A percentile compares a stretch with the other conserved stretches of the same genome.
phyloP scores from a whole-genome alignment of 2,113 vertebrate genomes.

The Halichoeres trimaculatus region DNA sequence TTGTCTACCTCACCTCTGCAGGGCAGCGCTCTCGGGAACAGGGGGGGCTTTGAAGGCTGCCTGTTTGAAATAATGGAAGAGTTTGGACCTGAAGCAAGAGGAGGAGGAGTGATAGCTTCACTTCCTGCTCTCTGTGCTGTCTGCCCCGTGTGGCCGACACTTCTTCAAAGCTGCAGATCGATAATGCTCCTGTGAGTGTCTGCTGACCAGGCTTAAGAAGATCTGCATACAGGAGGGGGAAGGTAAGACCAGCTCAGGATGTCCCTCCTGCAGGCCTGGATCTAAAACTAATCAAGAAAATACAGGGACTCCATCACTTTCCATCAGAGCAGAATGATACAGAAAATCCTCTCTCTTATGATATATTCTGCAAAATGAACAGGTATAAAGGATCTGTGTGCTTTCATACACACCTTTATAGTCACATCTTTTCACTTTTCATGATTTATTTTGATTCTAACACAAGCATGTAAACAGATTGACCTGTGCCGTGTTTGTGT shows the following conservation, averaged over 20 bases:
- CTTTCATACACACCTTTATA: too few species aligned
- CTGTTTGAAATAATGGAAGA: slow-evolving; percentile 56
- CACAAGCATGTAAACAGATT: too few species aligned
- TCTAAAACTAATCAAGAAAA: too few species aligned
- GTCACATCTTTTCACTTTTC: too few species aligned
- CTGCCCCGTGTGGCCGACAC: slow-evolving; percentile 38
- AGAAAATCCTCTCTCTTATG: too few species aligned
- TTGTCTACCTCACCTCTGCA: slow-evolving; percentile 41
- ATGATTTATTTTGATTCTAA: too few species aligned
- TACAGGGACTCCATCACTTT: too few species aligned
- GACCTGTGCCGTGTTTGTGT: too few species aligned
- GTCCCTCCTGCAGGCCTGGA: not conserved
- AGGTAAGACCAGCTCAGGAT: slow-evolving; percentile 11
- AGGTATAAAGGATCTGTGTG: too few species aligned
- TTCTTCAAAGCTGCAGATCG: slow-evolving; percentile 55
- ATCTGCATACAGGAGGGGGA: slow-evolving; percentile 11
- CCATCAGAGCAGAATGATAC: too few species aligned
- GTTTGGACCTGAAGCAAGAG: slow-evolving; percentile 26
- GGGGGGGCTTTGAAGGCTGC: slow-evolving; percentile 27
- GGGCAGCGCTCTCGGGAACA: slow-evolving; percentile 27
- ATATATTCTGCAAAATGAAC: too few species aligned
- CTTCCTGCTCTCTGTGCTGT: slow-evolving; percentile 32
- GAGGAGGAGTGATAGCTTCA: slow-evolving; percentile 17
- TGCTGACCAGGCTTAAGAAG: slow-evolving; percentile 25
- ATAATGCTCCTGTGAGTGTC: slow-evolving; percentile 26